A percentile compares a stretch with the other conserved stretches of the same genome.
Evolutionary conservation across 2,113 vertebrate genomes (phyloP).

Genomic region (Sapayoa aenigma): DNA sequence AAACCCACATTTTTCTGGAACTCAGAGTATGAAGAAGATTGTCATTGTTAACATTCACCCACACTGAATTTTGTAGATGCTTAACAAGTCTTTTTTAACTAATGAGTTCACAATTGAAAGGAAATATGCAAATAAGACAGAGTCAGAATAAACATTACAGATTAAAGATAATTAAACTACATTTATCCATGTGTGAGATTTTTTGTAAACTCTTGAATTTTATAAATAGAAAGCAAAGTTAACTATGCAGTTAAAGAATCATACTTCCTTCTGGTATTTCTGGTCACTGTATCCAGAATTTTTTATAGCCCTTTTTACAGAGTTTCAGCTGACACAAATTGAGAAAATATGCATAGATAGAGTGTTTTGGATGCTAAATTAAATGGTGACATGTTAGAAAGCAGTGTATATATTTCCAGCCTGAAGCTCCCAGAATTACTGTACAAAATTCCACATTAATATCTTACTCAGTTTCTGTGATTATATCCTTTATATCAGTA

Average conservation of each 20-base stretch:
- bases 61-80: slow-evolving; percentile 1
- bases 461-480: slow-evolving; percentile 41
- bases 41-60: slow-evolving; percentile 18
- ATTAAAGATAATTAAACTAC: not conserved
- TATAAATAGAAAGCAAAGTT: not conserved
- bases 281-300: not conserved
- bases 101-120: slow-evolving; percentile 29
- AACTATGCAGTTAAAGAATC: not conserved
- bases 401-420: not conserved
- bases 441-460: slow-evolving; percentile 47
- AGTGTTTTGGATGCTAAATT: slow-evolving; percentile 40
- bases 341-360: slow-evolving; percentile 15
- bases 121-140: slow-evolving; percentile 20
- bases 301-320: not conserved
- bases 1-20: slow-evolving; percentile 13
- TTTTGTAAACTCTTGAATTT: not conserved
- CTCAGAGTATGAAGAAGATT: not conserved
- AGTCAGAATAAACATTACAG: slow-evolving; percentile 5
- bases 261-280: not conserved
- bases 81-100: slow-evolving; percentile 12
- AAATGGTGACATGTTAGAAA: slow-evolving; percentile 27
- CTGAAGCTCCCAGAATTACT: not conserved
- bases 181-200: not conserved
- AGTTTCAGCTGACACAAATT: slow-evolving; percentile 31
- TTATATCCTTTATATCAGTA: slow-evolving; percentile 67